These are phyloP conservation scores for Microchirus variegatus DNA, from an alignment of 2,797 vertebrate genomes.

Conservation along the genomic window DNA sequence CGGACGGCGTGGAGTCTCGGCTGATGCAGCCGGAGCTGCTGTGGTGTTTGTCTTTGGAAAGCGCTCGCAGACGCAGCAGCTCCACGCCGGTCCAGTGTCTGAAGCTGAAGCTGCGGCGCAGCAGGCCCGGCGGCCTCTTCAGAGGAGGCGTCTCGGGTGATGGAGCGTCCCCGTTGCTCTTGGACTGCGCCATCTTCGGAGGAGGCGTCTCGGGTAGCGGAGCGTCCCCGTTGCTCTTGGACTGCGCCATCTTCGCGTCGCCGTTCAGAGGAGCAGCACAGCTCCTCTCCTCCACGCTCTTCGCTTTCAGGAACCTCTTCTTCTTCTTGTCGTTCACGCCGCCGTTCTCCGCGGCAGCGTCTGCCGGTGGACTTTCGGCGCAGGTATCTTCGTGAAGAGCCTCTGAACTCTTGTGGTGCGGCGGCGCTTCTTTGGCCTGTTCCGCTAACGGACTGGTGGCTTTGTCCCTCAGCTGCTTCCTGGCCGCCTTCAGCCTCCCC, in stretches of 20 bases:
- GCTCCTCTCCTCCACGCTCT: conserved; percentile 68
- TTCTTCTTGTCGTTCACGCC: conserved; percentile 28
- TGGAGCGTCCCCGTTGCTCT: conserved; percentile 42
- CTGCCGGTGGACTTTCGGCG: background rate
- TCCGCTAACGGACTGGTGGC: conserved; percentile 30
- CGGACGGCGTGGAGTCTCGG: accelerated
- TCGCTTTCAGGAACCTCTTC: conserved; percentile 66
- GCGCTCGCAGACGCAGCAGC: conserved; percentile 69
- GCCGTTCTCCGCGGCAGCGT: conserved; percentile 25
- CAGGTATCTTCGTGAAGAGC: background rate
- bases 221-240: conserved; percentile 43
- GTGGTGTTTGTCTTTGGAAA: conserved; percentile 83
- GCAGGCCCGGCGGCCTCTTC: conserved; percentile 72
- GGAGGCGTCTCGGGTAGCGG: conserved; percentile 47
- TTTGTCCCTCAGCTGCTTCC: conserved; percentile 48
- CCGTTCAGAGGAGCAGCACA: background rate
- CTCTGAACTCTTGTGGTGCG: background rate
- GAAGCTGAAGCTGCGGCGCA: conserved; percentile 91
- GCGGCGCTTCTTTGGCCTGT: background rate
- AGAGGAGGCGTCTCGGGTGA: conserved; percentile 44
- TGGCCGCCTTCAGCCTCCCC: conserved; percentile 77
- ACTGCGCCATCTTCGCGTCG: background rate
- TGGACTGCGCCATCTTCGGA: conserved; percentile 42
- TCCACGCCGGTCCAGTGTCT: conserved; percentile 87
- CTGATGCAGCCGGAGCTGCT: conserved; percentile 86